Evolutionary conservation across 2,113 vertebrate species (phyloP), one percentile per base, ranked within the genome.

Genomic region (Phalacrocorax carbo): DNA sequence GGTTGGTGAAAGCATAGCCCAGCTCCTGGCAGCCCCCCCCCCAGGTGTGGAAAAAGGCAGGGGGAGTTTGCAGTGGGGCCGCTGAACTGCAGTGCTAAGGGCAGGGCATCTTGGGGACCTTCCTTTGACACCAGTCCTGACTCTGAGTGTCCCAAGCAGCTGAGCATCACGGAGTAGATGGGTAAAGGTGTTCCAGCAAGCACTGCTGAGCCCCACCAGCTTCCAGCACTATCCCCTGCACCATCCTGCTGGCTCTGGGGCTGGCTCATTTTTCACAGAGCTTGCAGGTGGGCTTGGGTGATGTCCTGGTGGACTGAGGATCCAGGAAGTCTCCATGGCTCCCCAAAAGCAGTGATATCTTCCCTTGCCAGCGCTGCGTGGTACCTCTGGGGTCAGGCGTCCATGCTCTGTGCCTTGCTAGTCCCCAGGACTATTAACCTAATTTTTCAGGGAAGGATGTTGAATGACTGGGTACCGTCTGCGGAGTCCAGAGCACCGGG

Each of bases 401-500:
- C 49, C 29, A 34, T 4, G 1, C 48, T 44, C 55, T 2, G 0
- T 60, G 52, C 40, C n/a, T 57, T 32, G n/a, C 69, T 30, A 48
- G 21, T 21, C 25, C 46, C 44, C 10, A 25, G 70, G 19, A 3
- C 75, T 38, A 0, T 32, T 55, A 48, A 60, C 26, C 18, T 40
- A 1, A 30, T 30, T 78, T 86, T 62, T 26, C 57, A 64, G 29
- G n/a, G 69, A 65, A 46, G 4, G 19, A 17, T 2, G 1, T 2
- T 9, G 65, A 44, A 27, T 12, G 18, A 5, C 3, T 44, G 10
- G 26, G 4, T 68, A 4, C 19, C 29, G 27, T 34, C 25, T 34
- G 22, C 60, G 61, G 77, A 7, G 1, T 32, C 9, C 34, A 7
- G 15, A 76, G 48, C 52, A 0, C 46, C 0, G 0, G 14, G 17